Base-by-base conservation (phyloP, 2,797 vertebrate species). In the Manis javanica region DNA sequence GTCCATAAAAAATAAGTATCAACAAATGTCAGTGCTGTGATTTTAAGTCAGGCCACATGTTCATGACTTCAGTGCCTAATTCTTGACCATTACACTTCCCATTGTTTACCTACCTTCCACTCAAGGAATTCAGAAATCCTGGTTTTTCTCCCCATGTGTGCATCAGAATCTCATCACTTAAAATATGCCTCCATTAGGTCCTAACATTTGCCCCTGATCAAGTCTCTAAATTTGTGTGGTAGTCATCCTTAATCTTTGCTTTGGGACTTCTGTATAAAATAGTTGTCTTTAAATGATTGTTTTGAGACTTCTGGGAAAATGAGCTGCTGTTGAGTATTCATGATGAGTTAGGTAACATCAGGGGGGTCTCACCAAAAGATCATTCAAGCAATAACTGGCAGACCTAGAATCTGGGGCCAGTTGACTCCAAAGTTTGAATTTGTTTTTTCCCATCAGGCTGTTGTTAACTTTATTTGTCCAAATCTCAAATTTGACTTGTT, bases 401-500 rank as follows among this genome's bases (percentile, higher is more conserved):
- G 91, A 88, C 55, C 42, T 82, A 23, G 55, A 93, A 90, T 53
- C 72, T 68, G 51, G n/a, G 51, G 26, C 34, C 72, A n/a, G 5
- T 49, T 39, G 57, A 49, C 26, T 77, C 11, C 42, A 83, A 86
- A 42, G 9, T 79, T 94, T 91, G 42, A 66, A 81, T 77, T 82
- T 82, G 26, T 91, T 77, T 84, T 87, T 91, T 86, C 79, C 42
- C 49, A 55, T 77, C 68, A 63, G 51, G 26, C 18, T 89, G 46
- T 13, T 94, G 29, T 57, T 88, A 92, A 75, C 37, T 85, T 96
- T 37, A 94, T 55, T 77, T 66, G 61, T 72, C 39, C 61, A 87
- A 53, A 75, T 96, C 39, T 95, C 29, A 49, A 79, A 64, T 66
- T 83, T 71, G 78, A 81, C 66, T 78, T 74, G 21, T 78, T 87